Base-by-base conservation (phyloP, 35 echinoderm and acorn worm species). In the Apostichopus californicus region DNA sequence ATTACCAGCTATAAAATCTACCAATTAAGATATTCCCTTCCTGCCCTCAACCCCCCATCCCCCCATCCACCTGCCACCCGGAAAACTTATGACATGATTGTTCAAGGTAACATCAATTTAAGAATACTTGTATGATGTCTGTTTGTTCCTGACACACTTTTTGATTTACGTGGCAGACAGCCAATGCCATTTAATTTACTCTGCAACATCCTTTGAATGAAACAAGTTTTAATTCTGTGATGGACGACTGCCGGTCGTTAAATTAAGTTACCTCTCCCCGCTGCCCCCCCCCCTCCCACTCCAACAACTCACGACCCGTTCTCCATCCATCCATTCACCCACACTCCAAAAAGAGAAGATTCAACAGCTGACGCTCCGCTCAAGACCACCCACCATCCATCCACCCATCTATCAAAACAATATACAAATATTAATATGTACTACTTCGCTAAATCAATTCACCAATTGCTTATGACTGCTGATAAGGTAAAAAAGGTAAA, bases 401-500 rank as follows among this genome's bases (percentile, higher is more conserved):
- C n/a, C n/a, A 68, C 17, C 17, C 63, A 66, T 66, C 17, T 12
- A 66, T 68, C 11, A 4, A 68, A 68, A 10, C 64, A 10, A 10
- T 68, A 13, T 34, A 34, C 28, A 34, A 34, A 34, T 34, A 34
- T 34, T 34, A 0, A 34, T 34, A 34, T 34, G 28, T 34, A 34
- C 28, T 34, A 1, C 28, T 34, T 34, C 28, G 28, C 28, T 34
- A 34, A 34, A 34, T 34, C 28, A 34, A 34, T 34, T 34, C 28
- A 34, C 28, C 28, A 34, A 34, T 2, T 34, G n/a, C n/a, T n/a
- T n/a, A n/a, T n/a, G n/a, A n/a, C n/a, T n/a, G n/a, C n/a, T n/a
- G n/a, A n/a, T n/a, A n/a, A n/a, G n/a, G n/a, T n/a, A n/a, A 90
- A 90, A 73, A 90, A 90, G 73, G 88, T 90, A 90, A 90, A 77